Evolutionary conservation across 2,888 invertebrate genomes (phyloP).

Genomic region (Sceliomorpha sp.): DNA sequence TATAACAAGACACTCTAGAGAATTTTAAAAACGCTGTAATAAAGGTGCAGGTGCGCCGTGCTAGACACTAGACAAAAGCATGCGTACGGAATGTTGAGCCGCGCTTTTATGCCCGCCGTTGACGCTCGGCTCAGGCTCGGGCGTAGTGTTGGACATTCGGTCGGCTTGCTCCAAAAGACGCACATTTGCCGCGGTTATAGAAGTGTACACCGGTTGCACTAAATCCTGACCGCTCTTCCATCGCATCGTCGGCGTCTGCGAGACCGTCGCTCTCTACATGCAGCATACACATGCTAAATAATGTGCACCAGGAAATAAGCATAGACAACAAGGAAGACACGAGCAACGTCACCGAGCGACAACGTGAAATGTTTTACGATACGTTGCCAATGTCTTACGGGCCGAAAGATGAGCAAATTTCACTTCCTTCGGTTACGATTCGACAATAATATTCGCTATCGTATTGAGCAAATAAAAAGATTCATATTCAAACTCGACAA

Average conservation of each 20-base stretch:
- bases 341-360: conserved; percentile 25
- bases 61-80: conserved; percentile 70
- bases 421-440: too few species aligned
- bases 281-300: conserved; percentile 78
- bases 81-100: conserved; percentile 77
- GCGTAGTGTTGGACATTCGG: conserved; percentile 72
- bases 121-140: conserved; percentile 73
- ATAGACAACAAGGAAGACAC: conserved; percentile 62
- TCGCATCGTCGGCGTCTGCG: conserved; percentile 69
- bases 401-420: too few species aligned
- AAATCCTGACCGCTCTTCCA: conserved; percentile 78
- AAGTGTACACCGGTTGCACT: conserved; percentile 73
- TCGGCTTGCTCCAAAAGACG: conserved; percentile 76
- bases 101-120: conserved; percentile 69
- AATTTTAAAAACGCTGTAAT: too few species aligned
- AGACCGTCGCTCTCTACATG: conserved; percentile 77
- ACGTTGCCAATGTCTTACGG: too few species aligned
- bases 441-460: too few species aligned
- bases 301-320: conserved; percentile 71
- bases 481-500: too few species aligned
- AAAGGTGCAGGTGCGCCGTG: too few species aligned
- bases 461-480: too few species aligned
- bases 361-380: too few species aligned
- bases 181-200: conserved; percentile 73
- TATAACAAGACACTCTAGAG: too few species aligned